These are phyloP conservation scores for Conistra vaccinii DNA, from an alignment of 2,888 invertebrate species.

Conservation along the genomic window DNA sequence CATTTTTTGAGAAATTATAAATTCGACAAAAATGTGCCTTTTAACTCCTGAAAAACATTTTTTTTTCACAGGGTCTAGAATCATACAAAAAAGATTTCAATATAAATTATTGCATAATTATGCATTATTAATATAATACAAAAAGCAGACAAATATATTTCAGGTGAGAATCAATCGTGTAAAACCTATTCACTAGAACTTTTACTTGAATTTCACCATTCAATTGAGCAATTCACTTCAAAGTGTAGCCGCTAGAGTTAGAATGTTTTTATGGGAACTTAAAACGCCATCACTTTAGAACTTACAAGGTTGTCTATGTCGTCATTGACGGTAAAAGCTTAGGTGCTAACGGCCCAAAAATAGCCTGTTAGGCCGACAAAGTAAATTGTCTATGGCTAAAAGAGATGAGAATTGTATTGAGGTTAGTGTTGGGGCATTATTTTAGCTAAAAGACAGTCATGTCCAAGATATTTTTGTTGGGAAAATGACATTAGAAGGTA, in stretches of 20 bases:
- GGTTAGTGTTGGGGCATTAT: not conserved
- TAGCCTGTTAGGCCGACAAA: slow-evolving; percentile 49
- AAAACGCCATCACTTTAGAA: slow-evolving; percentile 38
- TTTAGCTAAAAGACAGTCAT: not conserved
- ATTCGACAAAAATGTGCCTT: not conserved
- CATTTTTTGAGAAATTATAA: not conserved
- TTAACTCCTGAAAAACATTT: not conserved
- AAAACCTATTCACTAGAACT: not conserved
- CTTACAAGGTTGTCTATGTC: slow-evolving; percentile 16
- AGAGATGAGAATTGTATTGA: slow-evolving; percentile 4
- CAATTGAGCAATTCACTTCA: slow-evolving; percentile 38
- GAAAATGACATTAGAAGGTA: too few relatives aligned
- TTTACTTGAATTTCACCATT: slow-evolving; percentile 16
- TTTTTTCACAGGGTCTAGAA: not conserved
- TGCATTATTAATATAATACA: not conserved
- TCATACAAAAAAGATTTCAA: not conserved
- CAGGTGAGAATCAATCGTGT: slow-evolving; percentile 11
- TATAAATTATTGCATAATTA: too few relatives aligned
- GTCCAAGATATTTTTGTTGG: not conserved
- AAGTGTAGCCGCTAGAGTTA: slow-evolving; percentile 29
- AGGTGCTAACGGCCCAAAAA: slow-evolving; percentile 39
- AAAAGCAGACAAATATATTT: not conserved
- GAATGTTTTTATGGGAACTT: slow-evolving; percentile 50
- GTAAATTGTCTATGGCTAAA: slow-evolving; percentile 37
- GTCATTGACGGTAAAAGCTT: slow-evolving; percentile 23